These are phyloP conservation scores for Baccha elongata DNA, from an alignment of 2,888 invertebrate species.

Conservation along the genomic window DNA sequence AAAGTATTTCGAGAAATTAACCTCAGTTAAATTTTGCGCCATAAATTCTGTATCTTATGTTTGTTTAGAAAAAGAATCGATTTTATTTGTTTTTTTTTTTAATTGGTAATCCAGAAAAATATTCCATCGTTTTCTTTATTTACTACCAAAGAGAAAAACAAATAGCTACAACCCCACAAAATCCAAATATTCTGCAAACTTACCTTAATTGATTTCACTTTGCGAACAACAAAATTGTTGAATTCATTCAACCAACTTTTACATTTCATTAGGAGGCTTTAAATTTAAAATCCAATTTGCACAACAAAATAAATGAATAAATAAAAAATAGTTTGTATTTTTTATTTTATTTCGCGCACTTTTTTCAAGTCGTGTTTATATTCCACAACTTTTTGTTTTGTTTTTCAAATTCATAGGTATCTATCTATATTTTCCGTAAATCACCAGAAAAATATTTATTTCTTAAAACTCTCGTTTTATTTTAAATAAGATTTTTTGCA, in stretches of 20 bases:
- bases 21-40: slow-evolving; percentile 3
- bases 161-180: no score
- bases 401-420: slow-evolving; percentile 8
- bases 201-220: slow-evolving; percentile 82
- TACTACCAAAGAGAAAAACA: no score
- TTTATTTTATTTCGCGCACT: slow-evolving; percentile 22
- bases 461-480: neutral
- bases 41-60: neutral
- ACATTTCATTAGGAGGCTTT: slow-evolving; percentile 82
- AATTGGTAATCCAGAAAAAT: slow-evolving; percentile 25
- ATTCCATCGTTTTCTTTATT: no score
- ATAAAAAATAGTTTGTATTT: slow-evolving; percentile 28
- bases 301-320: slow-evolving; percentile 26
- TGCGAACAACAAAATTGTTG: slow-evolving; percentile 82
- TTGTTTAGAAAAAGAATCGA: no score
- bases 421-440: slow-evolving; percentile 7
- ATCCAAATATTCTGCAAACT: slow-evolving; percentile 46
- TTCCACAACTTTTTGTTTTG: neutral
- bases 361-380: neutral
- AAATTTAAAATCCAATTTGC: slow-evolving; percentile 46
- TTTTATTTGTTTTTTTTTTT: slow-evolving; percentile 4
- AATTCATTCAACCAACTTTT: slow-evolving; percentile 82
- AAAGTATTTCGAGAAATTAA: no score
- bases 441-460: slow-evolving; percentile 18
- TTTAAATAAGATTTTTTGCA: slow-evolving; percentile 15